Conservation (phyloP, 2,113 vertebrate genomes). For the Otis tarda region DNA sequence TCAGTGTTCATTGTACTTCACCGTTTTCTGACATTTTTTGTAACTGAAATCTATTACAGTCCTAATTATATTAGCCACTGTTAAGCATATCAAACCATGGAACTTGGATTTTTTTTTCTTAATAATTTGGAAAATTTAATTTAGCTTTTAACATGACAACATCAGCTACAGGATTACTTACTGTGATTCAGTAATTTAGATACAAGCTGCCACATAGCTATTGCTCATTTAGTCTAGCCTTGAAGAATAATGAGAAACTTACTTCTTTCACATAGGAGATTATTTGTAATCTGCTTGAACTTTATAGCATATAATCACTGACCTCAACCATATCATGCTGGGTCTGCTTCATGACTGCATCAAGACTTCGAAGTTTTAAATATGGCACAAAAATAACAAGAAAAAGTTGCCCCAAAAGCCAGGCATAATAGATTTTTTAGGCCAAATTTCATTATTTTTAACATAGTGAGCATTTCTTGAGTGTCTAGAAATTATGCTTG, state of each 20-base stretch:
- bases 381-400: background rate
- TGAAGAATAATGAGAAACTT: conserved; percentile 21
- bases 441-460: background rate
- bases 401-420: background rate
- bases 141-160: conserved; percentile 49
- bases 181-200: conserved; percentile 20
- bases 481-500: background rate
- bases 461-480: background rate
- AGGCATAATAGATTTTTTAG: background rate
- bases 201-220: background rate
- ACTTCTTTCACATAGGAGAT: background rate
- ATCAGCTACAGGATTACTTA: conserved; percentile 43
- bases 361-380: background rate
- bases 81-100: conserved; percentile 29
- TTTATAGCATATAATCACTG: background rate
- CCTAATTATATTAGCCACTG: conserved; percentile 46
- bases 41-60: conserved; percentile 35
- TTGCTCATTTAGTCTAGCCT: background rate
- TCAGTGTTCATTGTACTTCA: background rate
- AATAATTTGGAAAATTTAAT: conserved; percentile 60
- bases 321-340: background rate
- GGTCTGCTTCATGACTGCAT: background rate
- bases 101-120: background rate
- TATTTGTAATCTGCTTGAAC: conserved; percentile 26
- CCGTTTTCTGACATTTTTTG: conserved; percentile 22